Conservation (phyloP, 2,113 vertebrate species). For the Trichechus manatus region DNA sequence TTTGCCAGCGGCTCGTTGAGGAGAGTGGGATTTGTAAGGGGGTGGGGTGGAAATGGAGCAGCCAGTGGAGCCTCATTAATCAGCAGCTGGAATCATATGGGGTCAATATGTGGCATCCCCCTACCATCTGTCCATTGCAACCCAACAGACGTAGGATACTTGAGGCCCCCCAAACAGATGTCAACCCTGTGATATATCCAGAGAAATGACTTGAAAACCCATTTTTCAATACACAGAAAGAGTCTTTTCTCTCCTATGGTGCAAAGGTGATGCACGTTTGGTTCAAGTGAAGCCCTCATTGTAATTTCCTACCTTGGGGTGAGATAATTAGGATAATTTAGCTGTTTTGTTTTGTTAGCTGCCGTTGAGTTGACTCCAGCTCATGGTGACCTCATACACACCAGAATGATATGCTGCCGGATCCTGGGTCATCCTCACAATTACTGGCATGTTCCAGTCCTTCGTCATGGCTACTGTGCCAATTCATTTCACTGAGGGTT, state of each 20-base stretch:
- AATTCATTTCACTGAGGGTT: background rate
- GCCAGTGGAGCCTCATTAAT: constrained; percentile 2
- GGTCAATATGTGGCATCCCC: background rate
- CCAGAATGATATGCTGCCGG: background rate
- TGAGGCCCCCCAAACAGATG: background rate
- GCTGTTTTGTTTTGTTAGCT: background rate
- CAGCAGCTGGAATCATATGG: constrained; percentile 66
- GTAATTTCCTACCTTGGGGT: background rate
- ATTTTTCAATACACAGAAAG: background rate
- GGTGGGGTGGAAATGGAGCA: background rate
- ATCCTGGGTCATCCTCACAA: background rate
- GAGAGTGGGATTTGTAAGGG: constrained; percentile 9
- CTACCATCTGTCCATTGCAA: background rate
- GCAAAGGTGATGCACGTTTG: background rate
- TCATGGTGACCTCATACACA: background rate
- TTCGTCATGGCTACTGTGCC: background rate
- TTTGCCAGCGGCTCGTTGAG: background rate
- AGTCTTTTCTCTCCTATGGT: background rate
- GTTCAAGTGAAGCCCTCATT: background rate
- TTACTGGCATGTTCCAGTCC: background rate
- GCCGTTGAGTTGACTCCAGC: background rate
- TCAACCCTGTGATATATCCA: background rate
- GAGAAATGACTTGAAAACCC: background rate
- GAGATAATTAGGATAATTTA: background rate
- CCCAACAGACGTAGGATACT: background rate